phyloP scores from a whole-genome alignment of 2,888 invertebrate genomes.

The Priocnemis perturbator region DNA sequence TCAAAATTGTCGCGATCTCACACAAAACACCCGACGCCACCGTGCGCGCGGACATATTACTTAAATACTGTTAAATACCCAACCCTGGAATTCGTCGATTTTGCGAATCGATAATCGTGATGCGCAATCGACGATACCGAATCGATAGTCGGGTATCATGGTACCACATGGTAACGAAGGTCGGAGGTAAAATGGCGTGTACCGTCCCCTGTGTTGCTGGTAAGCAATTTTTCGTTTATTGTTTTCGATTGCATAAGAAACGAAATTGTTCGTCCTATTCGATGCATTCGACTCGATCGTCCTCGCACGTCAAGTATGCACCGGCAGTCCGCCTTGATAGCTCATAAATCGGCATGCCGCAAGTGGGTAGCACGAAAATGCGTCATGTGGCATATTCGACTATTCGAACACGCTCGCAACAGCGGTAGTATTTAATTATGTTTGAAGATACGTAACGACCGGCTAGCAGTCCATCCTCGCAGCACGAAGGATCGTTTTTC shows the following conservation, averaged over 20 bases:
- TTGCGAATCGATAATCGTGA: slow-evolving; percentile 18
- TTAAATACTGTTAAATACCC: too few species aligned
- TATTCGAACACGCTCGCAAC: slow-evolving; percentile 16
- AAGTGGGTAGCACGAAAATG: slow-evolving; percentile 29
- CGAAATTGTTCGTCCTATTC: slow-evolving; percentile 12
- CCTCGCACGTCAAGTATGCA: too few species aligned
- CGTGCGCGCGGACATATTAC: too few species aligned
- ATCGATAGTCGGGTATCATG: slow-evolving; percentile 50
- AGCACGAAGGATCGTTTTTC: too few species aligned
- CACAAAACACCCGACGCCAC: too few species aligned
- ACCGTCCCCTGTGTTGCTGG: slow-evolving; percentile 74
- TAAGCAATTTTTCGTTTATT: slow-evolving; percentile 60
- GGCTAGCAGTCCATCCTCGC: too few species aligned
- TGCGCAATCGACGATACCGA: slow-evolving; percentile 17
- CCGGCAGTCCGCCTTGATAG: too few species aligned
- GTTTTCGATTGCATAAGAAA: slow-evolving; percentile 16
- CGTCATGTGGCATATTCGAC: slow-evolving; percentile 43
- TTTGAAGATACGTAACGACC: neutral
- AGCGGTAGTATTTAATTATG: neutral
- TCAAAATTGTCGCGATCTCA: too few species aligned
- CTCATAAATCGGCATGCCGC: slow-evolving; percentile 1
- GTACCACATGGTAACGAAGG: slow-evolving; percentile 68
- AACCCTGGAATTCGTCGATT: too few species aligned
- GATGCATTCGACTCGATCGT: neutral
- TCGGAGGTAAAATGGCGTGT: slow-evolving; percentile 73